Evolutionary conservation across 1,140 invertebrate species (phyloP), one percentile per base, ranked within the genome.

Genomic region (Tetragonula clypearis): DNA sequence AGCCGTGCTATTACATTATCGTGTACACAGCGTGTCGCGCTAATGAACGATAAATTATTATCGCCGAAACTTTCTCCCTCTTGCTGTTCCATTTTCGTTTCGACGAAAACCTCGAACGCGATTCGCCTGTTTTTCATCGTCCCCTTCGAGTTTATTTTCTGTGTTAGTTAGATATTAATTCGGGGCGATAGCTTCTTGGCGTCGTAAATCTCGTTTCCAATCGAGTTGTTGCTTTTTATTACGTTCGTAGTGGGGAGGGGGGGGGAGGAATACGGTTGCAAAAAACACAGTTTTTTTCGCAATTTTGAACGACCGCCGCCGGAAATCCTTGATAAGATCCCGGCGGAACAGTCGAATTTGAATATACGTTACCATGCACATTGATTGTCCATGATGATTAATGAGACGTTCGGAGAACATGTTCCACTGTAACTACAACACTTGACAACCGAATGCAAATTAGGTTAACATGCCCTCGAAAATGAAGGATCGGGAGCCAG

Each of bases 301-400:
- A 1, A 53, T 53, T 73, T 26, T n/a, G 12, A 26, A 55, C 23
- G 2, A n/a, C 11, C n/a, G 0, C 9, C 53, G 58, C 23, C 68
- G 71, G 82, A 62, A 77, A 69, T 26, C 68, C 68, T 79, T 79
- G 84, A 69, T 74, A 73, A 14, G 81, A 1, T 82, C 84, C 84
- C 69, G 69, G 86, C 74, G 30, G 30, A 73, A 72, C 86, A 84
- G 84, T 84, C 78, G 74, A 88, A 89, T 87, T 80, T 79, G 84
- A 86, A 87, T 86, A 88, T 8, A 35, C 82, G 85, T 88, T 89
- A 58, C 72, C 79, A 66, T 68, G 35, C 78, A 75, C 84, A 91
- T 90, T 88, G 90, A 91, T 91, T 92, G 90, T 87, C 82, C 79
- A 78, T 84, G 79, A 79, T 92, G 91, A 92, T 92, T 92, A 91